Evolutionary conservation across 2,888 invertebrate species (phyloP).

Genomic region (Eupithecia subfuscata): DNA sequence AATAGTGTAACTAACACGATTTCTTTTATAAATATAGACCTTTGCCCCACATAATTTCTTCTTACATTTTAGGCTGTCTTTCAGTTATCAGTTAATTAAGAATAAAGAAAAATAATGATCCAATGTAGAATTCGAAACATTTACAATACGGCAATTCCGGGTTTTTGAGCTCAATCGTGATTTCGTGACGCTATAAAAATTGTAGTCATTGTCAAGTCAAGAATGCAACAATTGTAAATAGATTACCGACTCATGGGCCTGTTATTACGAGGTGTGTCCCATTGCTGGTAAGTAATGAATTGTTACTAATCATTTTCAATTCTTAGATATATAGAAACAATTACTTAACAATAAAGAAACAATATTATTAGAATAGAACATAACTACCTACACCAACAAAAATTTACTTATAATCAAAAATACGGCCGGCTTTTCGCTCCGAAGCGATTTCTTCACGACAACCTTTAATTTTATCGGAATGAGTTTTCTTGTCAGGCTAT

Average conservation of each 20-base stretch:
- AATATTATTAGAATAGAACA: neutral
- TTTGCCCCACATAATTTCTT: too few relatives aligned
- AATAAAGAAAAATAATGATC: neutral
- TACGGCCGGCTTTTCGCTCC: too few relatives aligned
- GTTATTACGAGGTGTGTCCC: constrained; percentile 20
- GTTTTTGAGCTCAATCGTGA: constrained; percentile 20
- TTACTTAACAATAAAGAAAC: neutral
- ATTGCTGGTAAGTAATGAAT: neutral
- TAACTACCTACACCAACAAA: too few relatives aligned
- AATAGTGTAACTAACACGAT: too few relatives aligned
- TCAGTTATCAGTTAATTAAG: neutral
- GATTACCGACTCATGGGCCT: neutral
- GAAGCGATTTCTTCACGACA: too few relatives aligned
- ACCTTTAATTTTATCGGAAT: too few relatives aligned
- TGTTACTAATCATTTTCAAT: neutral
- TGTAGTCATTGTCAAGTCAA: constrained; percentile 13
- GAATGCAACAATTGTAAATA: constrained; percentile 15
- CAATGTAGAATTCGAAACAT: neutral
- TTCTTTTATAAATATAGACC: too few relatives aligned
- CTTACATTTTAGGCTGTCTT: neutral
- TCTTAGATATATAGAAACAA: neutral
- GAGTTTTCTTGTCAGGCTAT: too few relatives aligned
- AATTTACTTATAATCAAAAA: too few relatives aligned
- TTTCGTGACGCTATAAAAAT: constrained; percentile 24
- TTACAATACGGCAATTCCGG: neutral